These are phyloP conservation scores for Ecliptopera silaceata DNA, from an alignment of 2,888 invertebrate species.

Conservation along the genomic window DNA sequence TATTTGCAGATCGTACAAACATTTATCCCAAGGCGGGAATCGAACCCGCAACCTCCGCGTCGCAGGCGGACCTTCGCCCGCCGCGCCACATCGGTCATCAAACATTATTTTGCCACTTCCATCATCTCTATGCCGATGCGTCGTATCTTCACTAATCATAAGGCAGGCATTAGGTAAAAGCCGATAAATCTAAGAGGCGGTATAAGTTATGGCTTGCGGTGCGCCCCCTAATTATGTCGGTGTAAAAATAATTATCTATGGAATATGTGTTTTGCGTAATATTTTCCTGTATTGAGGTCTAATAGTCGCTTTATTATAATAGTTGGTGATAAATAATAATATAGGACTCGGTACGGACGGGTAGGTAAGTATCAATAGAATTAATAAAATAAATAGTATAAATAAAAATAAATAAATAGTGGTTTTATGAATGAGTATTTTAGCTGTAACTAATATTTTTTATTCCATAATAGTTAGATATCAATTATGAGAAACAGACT, in stretches of 20 bases:
- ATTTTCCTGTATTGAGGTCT: slow-evolving; percentile 14
- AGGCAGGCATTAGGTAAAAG: slow-evolving; percentile 56
- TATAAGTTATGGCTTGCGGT: slow-evolving; percentile 43
- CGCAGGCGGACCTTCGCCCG: no score
- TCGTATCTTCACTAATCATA: slow-evolving; percentile 54
- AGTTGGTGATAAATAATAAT: slow-evolving; percentile 8
- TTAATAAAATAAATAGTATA: no score
- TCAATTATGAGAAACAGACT: no score
- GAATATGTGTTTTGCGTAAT: slow-evolving; percentile 29
- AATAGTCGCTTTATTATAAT: slow-evolving; percentile 8
- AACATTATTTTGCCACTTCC: slow-evolving; percentile 17
- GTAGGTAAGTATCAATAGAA: not conserved
- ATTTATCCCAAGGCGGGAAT: no score
- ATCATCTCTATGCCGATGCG: slow-evolving; percentile 6
- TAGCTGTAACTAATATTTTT: no score
- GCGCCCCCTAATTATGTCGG: slow-evolving; percentile 43
- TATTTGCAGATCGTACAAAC: no score
- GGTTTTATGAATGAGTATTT: no score
- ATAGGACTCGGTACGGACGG: no score
- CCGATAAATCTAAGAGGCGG: slow-evolving; percentile 54
- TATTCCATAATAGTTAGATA: no score
- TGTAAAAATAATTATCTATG: slow-evolving; percentile 43
- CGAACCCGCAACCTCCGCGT: no score
- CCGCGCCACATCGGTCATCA: no score
- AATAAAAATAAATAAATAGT: no score